These are phyloP conservation scores for Tuta absoluta DNA, from an alignment of 2,888 invertebrate species.

Conservation along the genomic window DNA sequence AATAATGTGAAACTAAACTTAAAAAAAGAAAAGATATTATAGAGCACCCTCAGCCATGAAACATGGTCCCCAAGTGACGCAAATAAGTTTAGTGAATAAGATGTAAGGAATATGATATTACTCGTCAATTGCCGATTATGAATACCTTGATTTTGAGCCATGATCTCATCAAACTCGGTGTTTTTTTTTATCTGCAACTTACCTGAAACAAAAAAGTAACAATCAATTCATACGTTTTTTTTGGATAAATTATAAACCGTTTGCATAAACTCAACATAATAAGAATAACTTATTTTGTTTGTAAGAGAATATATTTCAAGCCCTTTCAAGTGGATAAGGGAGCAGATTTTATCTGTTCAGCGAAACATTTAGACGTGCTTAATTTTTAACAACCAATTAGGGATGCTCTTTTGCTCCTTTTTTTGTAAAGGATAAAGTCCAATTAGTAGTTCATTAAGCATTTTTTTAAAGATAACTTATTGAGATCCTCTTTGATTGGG, in stretches of 20 bases:
- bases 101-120: too few species aligned
- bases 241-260: too few species aligned
- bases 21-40: too few species aligned
- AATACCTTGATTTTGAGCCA: too few species aligned
- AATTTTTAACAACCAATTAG: constrained; percentile 18
- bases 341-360: constrained; percentile 9
- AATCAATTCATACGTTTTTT: not conserved
- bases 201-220: not conserved
- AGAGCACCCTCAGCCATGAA: too few species aligned
- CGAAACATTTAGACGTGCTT: constrained; percentile 6
- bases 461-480: not conserved
- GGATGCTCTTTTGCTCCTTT: not conserved
- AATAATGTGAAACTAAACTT: too few species aligned
- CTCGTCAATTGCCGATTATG: too few species aligned
- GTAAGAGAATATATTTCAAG: constrained; percentile 5
- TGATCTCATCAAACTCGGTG: not conserved
- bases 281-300: not conserved
- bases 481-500: not conserved
- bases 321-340: constrained; percentile 2
- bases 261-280: not conserved
- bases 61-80: too few species aligned
- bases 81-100: too few species aligned
- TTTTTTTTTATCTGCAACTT: not conserved
- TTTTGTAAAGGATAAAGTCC: not conserved
- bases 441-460: not conserved